These are phyloP conservation scores for Chiroxiphia lanceolata DNA, from an alignment of 2,797 vertebrate species.

Conservation along the genomic window DNA sequence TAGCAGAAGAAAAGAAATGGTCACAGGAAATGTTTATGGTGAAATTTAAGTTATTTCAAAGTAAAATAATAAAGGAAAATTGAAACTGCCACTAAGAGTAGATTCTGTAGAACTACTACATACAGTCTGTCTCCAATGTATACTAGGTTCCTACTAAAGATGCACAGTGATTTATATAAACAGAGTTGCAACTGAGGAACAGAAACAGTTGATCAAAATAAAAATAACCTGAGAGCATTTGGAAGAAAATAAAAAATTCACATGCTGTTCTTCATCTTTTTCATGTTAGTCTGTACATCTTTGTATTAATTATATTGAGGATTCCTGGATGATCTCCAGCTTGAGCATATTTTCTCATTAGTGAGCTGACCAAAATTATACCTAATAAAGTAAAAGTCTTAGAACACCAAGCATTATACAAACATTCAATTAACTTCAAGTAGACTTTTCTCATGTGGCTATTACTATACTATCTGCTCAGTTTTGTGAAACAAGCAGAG, in stretches of 20 bases:
- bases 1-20: slow-evolving; percentile 30
- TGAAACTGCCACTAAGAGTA: neutral
- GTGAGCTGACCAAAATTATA: neutral
- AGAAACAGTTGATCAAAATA: neutral
- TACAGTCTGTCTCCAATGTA: neutral
- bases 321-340: neutral
- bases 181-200: neutral
- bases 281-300: neutral
- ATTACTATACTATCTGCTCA: neutral
- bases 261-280: neutral
- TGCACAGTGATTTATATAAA: neutral
- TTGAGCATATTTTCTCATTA: neutral
- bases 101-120: neutral
- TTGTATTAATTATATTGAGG: neutral
- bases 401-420: neutral
- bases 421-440: slow-evolving; percentile 23
- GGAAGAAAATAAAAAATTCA: neutral
- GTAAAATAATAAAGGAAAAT: neutral
- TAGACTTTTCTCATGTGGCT: neutral
- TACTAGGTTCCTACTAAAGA: neutral
- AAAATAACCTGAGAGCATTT: neutral
- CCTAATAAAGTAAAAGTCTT: neutral
- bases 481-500: neutral
- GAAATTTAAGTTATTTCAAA: slow-evolving; percentile 14
- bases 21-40: neutral